Base-by-base conservation (phyloP, 2,797 vertebrate species). In the Lacerta bilineata region DNA sequence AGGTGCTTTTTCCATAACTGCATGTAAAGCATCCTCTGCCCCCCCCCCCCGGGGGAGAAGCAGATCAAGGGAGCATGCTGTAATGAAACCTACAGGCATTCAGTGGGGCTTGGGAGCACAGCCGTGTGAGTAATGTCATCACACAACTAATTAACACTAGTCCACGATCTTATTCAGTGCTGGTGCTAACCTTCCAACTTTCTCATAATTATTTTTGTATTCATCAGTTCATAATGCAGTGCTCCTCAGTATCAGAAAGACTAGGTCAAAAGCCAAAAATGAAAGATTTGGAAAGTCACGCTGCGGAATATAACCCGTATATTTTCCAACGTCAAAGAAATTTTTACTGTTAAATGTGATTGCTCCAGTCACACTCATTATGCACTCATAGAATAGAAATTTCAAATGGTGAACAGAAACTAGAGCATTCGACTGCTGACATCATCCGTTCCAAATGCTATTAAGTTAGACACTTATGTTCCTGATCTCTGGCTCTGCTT, bases 291-390 rank as follows among this genome's bases (percentile, higher is more conserved):
- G 68, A 76, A 46, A 50, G 89, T 94, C 76, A 88, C 11, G 0
- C n/a, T 83, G 15, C 27, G 84, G 84, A 92, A 85, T 83, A 80
- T 77, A 93, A 94, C 83, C 92, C 80, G 85, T 41, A 69, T 75
- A 83, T 92, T 93, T 95, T 92, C 78, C 25, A 80, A 90, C 84
- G 84, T 91, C 68, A 77, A 86, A 95, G 68, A 88, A 55, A 69
- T 90, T 89, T 91, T 84, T 66, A 80, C 90, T 92, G 86, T 91
- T 83, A 90, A 92, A 91, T 80, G 4, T 85, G 92, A 71, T 94
- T 91, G 81, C 66, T 94, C 89, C 74, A 93, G 76, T 91, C 94
- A 92, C 82, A 43, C 78, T 91, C 83, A 68, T 94, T 94, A 92
- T 90, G 72, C 85, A 10, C 90, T 93, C 81, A 91, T 80, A 94